phyloP scores from a whole-genome alignment of 2,888 invertebrate species.

The Strigamia transsilvanica region DNA sequence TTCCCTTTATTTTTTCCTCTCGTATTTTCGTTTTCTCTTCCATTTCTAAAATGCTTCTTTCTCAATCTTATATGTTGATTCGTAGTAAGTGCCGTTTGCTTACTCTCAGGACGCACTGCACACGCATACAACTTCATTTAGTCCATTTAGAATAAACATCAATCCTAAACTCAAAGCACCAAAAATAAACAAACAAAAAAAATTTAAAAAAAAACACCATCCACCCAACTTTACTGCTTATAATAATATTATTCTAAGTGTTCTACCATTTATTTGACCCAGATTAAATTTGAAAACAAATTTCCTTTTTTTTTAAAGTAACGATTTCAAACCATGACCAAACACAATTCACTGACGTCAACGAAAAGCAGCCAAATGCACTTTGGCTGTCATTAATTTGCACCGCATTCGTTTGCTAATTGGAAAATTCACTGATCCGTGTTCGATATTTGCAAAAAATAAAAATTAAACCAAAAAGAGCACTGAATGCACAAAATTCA shows the following conservation, averaged over 20 bases:
- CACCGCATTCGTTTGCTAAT: constrained; percentile 42
- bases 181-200: constrained; percentile 15
- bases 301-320: neutral
- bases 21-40: constrained; percentile 23
- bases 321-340: constrained; percentile 31
- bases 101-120: constrained; percentile 20
- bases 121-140: constrained; percentile 32
- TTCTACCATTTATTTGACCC: neutral
- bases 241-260: neutral
- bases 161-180: neutral
- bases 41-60: constrained; percentile 39
- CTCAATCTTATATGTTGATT: constrained; percentile 42
- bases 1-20: constrained; percentile 24
- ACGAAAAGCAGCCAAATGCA: constrained; percentile 36
- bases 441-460: constrained; percentile 17
- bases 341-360: constrained; percentile 36
- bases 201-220: neutral
- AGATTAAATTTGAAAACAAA: neutral
- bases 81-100: constrained; percentile 36
- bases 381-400: constrained; percentile 36
- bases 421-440: constrained; percentile 38
- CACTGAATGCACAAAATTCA: constrained; percentile 5
- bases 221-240: neutral
- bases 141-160: constrained; percentile 42
- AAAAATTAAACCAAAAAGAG: neutral